phyloP scores from a whole-genome alignment of 1,140 invertebrate species.

The Drosophila biarmipes region DNA sequence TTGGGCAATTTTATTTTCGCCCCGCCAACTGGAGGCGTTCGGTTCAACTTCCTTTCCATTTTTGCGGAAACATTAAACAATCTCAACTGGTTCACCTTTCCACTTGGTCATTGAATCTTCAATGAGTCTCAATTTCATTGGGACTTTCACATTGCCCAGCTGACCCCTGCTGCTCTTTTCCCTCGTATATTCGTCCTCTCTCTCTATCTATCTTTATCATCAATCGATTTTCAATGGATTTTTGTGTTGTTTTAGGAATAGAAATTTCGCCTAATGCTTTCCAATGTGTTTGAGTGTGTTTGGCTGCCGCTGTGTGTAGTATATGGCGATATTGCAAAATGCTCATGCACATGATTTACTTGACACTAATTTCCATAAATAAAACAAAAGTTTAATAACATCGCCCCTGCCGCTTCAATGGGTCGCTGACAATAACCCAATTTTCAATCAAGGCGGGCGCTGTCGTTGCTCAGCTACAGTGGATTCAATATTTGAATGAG shows the following conservation, averaged over 20 bases:
- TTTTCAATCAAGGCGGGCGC: constrained; percentile 69
- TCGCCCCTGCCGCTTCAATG: constrained; percentile 40
- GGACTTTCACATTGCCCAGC: constrained; percentile 48
- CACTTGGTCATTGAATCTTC: constrained; percentile 58
- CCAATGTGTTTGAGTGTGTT: constrained; percentile 16
- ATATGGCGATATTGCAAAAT: constrained; percentile 39
- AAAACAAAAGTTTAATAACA: constrained; percentile 77
- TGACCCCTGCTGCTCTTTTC: constrained; percentile 28
- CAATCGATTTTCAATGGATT: constrained; percentile 56
- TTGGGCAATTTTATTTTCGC: constrained; percentile 34
- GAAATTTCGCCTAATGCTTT: constrained; percentile 53
- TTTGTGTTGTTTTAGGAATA: constrained; percentile 32
- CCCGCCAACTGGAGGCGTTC: constrained; percentile 18
- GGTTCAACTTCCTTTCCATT: constrained; percentile 58
- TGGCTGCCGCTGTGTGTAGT: constrained; percentile 17
- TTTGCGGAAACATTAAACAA: constrained; percentile 58
- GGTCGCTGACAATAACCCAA: constrained; percentile 78
- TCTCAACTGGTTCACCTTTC: constrained; percentile 71
- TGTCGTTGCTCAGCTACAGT: constrained; percentile 28
- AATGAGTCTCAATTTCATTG: constrained; percentile 54
- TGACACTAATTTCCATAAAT: constrained; percentile 83
- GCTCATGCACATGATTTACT: constrained; percentile 78
- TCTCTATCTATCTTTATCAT: constrained; percentile 16
- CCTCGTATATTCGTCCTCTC: constrained; percentile 4
- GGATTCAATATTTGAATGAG: not conserved